Evolutionary conservation across 64 coral and sea anemone genomes (phyloP).

Genomic region (Hydrozoanthus tunicans): DNA sequence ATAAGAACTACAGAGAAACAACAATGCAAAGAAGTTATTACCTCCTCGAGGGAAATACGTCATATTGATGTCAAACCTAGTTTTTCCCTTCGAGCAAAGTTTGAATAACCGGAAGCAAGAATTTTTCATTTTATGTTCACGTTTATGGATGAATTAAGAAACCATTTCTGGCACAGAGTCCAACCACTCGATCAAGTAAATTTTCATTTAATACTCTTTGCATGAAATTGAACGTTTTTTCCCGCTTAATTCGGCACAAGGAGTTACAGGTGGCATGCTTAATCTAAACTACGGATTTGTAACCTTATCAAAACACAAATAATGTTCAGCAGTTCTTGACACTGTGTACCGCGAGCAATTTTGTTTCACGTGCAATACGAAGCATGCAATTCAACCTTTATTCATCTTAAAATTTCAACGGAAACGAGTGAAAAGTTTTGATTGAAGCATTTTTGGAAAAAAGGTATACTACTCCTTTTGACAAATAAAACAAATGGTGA

Average conservation of each 20-base stretch:
- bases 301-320: background rate
- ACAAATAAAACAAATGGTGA: background rate
- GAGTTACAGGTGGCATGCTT: slow-evolving; percentile 12
- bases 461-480: too few species aligned
- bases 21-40: background rate
- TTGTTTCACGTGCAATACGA: background rate
- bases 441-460: too few species aligned
- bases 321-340: background rate
- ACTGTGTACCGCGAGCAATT: background rate
- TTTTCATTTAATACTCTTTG: background rate
- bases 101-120: slow-evolving; percentile 24
- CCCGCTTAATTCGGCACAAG: background rate
- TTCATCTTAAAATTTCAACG: background rate
- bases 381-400: background rate
- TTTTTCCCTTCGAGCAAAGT: slow-evolving; percentile 32
- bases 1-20: slow-evolving; percentile 76
- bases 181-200: background rate
- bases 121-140: background rate
- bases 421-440: too few species aligned
- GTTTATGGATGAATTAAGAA: slow-evolving; percentile 10
- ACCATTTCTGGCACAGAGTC: background rate
- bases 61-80: background rate
- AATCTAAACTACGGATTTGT: background rate
- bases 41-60: background rate
- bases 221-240: background rate